These are phyloP conservation scores for Hippopotamus amphibius DNA, from an alignment of 2,113 vertebrate genomes.

Conservation along the genomic window DNA sequence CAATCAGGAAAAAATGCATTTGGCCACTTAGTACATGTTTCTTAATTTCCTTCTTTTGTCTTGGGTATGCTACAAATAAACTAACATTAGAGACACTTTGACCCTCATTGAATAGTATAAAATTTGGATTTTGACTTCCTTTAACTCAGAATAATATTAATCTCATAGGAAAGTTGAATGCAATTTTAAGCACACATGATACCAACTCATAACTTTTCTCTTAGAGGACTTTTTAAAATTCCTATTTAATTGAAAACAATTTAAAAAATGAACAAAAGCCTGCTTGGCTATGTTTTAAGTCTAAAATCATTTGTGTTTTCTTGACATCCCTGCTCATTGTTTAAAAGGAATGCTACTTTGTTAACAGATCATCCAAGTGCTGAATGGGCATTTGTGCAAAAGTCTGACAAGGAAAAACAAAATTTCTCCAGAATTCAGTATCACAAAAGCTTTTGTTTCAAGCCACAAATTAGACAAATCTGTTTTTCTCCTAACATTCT, in stretches of 20 bases:
- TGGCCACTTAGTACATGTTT: slow-evolving; percentile 29
- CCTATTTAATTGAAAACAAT: slow-evolving; percentile 45
- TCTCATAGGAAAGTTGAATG: neutral
- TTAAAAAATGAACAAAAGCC: slow-evolving; percentile 58
- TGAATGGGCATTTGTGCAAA: slow-evolving; percentile 51
- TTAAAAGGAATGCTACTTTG: slow-evolving; percentile 63
- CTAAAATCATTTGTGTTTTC: slow-evolving; percentile 48
- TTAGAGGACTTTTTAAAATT: slow-evolving; percentile 43
- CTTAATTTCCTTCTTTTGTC: slow-evolving; percentile 47
- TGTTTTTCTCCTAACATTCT: slow-evolving; percentile 52
- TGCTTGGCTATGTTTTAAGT: slow-evolving; percentile 12
- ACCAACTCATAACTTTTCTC: slow-evolving; percentile 26
- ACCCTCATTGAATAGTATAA: neutral
- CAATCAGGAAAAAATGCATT: neutral
- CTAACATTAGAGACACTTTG: neutral
- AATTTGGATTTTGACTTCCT: neutral
- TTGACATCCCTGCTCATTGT: slow-evolving; percentile 53
- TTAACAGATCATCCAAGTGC: slow-evolving; percentile 45
- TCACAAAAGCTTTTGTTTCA: slow-evolving; percentile 68
- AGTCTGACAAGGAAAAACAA: slow-evolving; percentile 57
- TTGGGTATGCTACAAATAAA: neutral
- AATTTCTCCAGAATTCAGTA: slow-evolving; percentile 22
- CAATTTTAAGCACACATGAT: neutral
- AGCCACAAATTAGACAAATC: slow-evolving; percentile 51
- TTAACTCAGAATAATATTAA: slow-evolving; percentile 34